Conservation (phyloP, 1,140 invertebrate species). For the Euwallacea fornicatus region DNA sequence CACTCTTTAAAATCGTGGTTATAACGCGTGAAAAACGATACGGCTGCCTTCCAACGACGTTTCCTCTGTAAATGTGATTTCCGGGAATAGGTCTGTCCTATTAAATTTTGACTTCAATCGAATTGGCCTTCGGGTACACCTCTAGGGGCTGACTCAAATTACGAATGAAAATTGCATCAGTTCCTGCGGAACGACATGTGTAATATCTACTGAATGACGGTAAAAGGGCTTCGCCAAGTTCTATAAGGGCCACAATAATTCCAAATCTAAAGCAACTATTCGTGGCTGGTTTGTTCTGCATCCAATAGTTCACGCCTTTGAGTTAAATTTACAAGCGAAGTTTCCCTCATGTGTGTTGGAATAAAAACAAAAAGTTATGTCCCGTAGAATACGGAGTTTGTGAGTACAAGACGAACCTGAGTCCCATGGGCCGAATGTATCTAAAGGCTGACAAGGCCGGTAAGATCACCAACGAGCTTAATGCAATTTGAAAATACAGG, state of each 20-base stretch:
- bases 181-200: background rate
- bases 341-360: constrained; percentile 7
- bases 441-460: constrained; percentile 78
- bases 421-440: constrained; percentile 76
- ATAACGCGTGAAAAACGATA: too few relatives aligned
- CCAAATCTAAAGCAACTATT: too few relatives aligned
- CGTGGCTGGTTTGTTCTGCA: constrained; percentile 11
- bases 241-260: too few relatives aligned
- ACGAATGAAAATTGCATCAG: constrained; percentile 18
- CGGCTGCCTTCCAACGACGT: too few relatives aligned
- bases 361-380: constrained; percentile 34
- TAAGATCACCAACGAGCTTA: constrained; percentile 57
- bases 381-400: constrained; percentile 61
- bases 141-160: constrained; percentile 7
- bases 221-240: too few relatives aligned
- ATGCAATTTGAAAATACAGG: constrained; percentile 26
- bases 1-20: too few relatives aligned
- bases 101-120: constrained; percentile 11
- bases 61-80: constrained; percentile 1
- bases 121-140: background rate
- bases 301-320: background rate
- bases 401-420: constrained; percentile 66
- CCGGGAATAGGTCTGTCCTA: constrained; percentile 5
- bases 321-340: constrained; percentile 13
- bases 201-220: too few relatives aligned